Evolutionary conservation across 2,113 vertebrate genomes (phyloP).

Genomic region (Zeus faber): DNA sequence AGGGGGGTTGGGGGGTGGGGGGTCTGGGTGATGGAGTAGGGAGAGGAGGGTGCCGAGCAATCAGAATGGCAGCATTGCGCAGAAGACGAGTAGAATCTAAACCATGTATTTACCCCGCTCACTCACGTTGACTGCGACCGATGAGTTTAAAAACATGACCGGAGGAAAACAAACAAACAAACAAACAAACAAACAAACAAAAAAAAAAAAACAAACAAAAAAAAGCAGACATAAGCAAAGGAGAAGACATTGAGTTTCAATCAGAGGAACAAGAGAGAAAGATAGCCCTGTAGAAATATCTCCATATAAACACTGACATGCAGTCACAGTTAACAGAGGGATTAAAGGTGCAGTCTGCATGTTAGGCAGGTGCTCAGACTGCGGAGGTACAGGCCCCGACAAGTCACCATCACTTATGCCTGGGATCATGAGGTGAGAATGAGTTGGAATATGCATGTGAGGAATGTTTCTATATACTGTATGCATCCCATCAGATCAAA

Average conservation of each 20-base stretch:
- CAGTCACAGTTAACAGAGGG: slow-evolving; percentile 27
- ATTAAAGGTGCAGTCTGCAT: slow-evolving; percentile 37
- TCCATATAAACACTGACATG: slow-evolving; percentile 60
- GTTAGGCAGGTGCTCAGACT: slow-evolving; percentile 31
- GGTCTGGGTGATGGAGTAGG: no score
- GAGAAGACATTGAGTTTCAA: slow-evolving; percentile 83
- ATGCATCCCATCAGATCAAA: slow-evolving; percentile 50
- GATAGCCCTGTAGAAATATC: slow-evolving; percentile 43
- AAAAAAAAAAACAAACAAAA: slow-evolving; percentile 58
- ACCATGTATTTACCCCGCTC: slow-evolving; percentile 94
- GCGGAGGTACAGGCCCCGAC: slow-evolving; percentile 29
- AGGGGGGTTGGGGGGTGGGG: no score
- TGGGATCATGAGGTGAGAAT: slow-evolving; percentile 65
- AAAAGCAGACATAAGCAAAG: slow-evolving; percentile 82
- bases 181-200: slow-evolving; percentile 61
- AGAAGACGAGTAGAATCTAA: slow-evolving; percentile 75
- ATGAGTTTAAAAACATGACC: slow-evolving; percentile 78
- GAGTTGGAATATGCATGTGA: slow-evolving; percentile 53
- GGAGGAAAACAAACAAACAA: slow-evolving; percentile 73
- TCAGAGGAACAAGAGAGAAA: slow-evolving; percentile 66
- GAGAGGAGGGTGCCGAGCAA: background rate
- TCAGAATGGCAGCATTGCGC: background rate
- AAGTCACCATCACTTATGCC: slow-evolving; percentile 77
- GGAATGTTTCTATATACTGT: slow-evolving; percentile 53
- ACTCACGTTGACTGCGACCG: slow-evolving; percentile 96